Evolutionary conservation across 1,140 invertebrate genomes (phyloP).

Genomic region (Penaeus indicus): DNA sequence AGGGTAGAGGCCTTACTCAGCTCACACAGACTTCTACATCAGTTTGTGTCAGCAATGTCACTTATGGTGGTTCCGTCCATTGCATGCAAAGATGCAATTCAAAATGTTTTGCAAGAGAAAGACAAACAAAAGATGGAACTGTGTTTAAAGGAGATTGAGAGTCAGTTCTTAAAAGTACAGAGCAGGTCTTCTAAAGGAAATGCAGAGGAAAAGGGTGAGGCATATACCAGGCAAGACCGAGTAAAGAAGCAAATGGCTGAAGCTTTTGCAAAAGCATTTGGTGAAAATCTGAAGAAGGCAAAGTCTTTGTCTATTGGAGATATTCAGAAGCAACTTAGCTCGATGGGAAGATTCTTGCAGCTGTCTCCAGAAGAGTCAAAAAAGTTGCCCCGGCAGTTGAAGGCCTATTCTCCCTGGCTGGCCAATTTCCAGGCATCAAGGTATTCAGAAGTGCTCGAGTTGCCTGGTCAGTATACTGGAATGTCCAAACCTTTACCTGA

Average conservation of each 20-base stretch:
- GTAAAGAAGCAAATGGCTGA: constrained; percentile 27
- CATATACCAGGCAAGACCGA: constrained; percentile 39
- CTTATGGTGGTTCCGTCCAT: constrained; percentile 47
- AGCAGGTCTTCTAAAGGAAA: constrained; percentile 33
- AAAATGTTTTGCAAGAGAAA: constrained; percentile 3
- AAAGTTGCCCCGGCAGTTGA: constrained; percentile 68
- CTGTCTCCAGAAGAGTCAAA: not conserved
- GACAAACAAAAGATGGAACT: constrained; percentile 47
- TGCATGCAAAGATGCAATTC: constrained; percentile 42
- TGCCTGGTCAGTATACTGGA: constrained; percentile 81
- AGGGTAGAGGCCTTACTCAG: constrained; percentile 46
- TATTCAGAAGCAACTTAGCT: not conserved
- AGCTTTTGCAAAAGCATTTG: constrained; percentile 44
- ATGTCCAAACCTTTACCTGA: constrained; percentile 75
- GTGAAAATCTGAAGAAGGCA: constrained; percentile 40
- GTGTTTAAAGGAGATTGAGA: constrained; percentile 31
- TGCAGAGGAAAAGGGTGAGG: constrained; percentile 52
- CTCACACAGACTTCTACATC: constrained; percentile 49
- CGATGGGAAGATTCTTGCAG: not conserved
- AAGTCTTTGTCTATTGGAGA: constrained; percentile 23
- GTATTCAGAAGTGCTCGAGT: constrained; percentile 75
- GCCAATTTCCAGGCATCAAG: constrained; percentile 73
- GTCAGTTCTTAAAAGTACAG: constrained; percentile 32
- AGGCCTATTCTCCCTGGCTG: constrained; percentile 78
- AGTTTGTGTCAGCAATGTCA: constrained; percentile 61